A percentile compares a stretch with the other conserved stretches of the same genome.
Conservation (phyloP, 2,113 vertebrate species). For the Physeter macrocephalus region DNA sequence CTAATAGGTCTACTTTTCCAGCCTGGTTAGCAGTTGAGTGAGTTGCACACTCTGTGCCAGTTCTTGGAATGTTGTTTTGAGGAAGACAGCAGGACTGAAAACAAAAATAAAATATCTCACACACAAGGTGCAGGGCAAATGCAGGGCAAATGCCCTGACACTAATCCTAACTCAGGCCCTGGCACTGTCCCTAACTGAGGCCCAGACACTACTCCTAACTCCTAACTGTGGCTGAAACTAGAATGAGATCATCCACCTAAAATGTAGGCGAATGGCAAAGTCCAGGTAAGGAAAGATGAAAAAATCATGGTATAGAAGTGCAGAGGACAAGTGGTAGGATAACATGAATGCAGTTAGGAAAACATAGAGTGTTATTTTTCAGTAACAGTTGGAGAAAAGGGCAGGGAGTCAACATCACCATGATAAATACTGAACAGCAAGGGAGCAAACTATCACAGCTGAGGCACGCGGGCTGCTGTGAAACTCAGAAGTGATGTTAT, state of each 20-base stretch:
- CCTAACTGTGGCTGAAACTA: background rate
- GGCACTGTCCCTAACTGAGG: no score
- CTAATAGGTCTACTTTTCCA: background rate
- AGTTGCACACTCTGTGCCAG: background rate
- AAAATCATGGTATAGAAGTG: background rate
- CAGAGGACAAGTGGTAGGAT: background rate
- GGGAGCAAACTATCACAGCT: conserved; percentile 59
- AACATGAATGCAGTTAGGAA: background rate
- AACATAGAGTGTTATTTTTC: conserved; percentile 34
- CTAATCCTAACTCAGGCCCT: no score
- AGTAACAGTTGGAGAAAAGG: conserved; percentile 41
- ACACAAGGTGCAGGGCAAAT: background rate
- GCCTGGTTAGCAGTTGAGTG: background rate
- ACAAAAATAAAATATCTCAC: background rate
- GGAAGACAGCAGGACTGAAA: background rate
- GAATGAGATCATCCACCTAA: background rate
- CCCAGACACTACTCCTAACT: no score
- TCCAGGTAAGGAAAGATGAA: background rate
- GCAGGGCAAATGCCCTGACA: no score
- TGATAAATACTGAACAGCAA: conserved; percentile 56
- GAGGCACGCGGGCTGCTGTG: conserved; percentile 45
- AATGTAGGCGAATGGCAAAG: background rate
- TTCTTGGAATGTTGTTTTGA: background rate
- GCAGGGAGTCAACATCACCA: conserved; percentile 38
- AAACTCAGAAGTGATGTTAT: conserved; percentile 62